phyloP scores from a whole-genome alignment of 2,888 invertebrate species.

The Dicycla oo region DNA sequence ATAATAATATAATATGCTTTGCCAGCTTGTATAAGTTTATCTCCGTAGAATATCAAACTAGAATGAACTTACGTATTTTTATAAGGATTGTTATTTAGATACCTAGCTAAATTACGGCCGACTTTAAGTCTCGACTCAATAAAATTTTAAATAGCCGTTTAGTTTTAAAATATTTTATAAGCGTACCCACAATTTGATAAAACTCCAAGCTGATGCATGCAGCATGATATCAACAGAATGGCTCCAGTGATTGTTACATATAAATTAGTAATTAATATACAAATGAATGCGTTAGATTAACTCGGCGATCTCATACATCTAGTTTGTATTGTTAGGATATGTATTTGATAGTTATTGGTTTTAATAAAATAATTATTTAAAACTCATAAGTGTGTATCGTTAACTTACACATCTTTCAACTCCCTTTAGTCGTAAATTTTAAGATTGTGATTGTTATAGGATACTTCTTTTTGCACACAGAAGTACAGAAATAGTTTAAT shows the following conservation, averaged over 20 bases:
- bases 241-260: constrained; percentile 54
- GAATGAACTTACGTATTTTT: too few relatives aligned
- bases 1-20: too few relatives aligned
- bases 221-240: constrained; percentile 44
- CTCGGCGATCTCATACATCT: constrained; percentile 64
- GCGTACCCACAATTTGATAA: neutral
- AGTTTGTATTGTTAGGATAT: constrained; percentile 59
- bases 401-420: neutral
- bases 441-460: neutral
- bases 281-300: constrained; percentile 55
- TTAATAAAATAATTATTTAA: constrained; percentile 65
- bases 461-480: neutral
- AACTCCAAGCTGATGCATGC: neutral
- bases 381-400: constrained; percentile 20
- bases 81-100: too few relatives aligned
- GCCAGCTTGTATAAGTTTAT: neutral
- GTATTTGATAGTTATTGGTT: constrained; percentile 68
- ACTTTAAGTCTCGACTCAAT: too few relatives aligned
- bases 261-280: constrained; percentile 59
- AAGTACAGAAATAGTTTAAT: neutral
- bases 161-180: too few relatives aligned
- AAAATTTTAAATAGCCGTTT: too few relatives aligned
- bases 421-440: neutral
- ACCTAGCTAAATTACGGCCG: too few relatives aligned
- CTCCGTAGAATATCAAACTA: neutral